Percentiles rank a stretch among this genome's conserved stretches.
These are phyloP conservation scores for Cyclargus thomasi DNA, from an alignment of 1,140 invertebrate species.

Conservation along the genomic window DNA sequence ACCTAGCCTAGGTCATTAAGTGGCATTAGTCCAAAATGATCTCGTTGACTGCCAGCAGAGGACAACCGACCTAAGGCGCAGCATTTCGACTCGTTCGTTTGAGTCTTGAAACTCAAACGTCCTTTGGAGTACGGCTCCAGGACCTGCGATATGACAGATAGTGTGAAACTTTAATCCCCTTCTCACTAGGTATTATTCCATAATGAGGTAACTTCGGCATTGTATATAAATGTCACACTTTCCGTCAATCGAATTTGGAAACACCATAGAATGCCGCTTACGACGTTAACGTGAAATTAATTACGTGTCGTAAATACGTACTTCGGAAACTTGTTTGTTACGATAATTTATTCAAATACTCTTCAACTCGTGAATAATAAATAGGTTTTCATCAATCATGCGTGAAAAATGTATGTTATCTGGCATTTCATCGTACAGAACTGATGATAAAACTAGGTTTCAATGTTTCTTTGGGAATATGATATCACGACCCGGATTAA, in stretches of 20 bases:
- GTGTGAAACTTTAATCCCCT: no score
- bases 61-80: no score
- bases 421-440: conserved; percentile 3
- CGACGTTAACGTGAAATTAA: conserved; percentile 4
- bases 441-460: background rate
- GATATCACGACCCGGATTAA: background rate
- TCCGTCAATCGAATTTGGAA: conserved; percentile 2
- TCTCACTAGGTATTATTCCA: no score
- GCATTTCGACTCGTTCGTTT: no score
- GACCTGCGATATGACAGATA: no score
- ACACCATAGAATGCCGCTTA: background rate
- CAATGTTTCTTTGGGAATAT: conserved; percentile 7
- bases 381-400: conserved; percentile 17
- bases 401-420: conserved; percentile 12
- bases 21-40: no score
- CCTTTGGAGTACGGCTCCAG: no score
- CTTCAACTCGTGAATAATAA: conserved; percentile 8
- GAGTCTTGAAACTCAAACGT: no score
- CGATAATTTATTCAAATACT: conserved; percentile 18
- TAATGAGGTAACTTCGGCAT: background rate
- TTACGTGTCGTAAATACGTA: conserved; percentile 4
- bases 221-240: background rate
- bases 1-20: no score
- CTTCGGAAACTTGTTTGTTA: conserved; percentile 13
- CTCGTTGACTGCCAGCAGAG: no score